These are phyloP conservation scores for Macquaria ambigua DNA, from an alignment of 2,113 vertebrate genomes.

Conservation along the genomic window DNA sequence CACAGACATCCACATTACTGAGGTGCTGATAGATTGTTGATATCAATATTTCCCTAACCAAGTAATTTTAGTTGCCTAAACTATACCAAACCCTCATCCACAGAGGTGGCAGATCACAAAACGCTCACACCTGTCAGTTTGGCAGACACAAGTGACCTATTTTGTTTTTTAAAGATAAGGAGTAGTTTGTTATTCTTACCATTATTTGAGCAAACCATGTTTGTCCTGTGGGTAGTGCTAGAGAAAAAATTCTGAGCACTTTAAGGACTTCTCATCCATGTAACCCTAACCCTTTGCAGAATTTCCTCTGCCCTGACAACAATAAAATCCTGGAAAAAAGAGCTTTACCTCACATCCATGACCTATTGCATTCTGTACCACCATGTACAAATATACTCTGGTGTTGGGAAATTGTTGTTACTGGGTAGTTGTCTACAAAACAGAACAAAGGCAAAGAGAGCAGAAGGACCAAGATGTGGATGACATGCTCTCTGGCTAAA, in stretches of 20 bases:
- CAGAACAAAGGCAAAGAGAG: conserved; percentile 4
- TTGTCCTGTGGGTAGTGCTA: background rate
- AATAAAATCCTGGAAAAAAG: background rate
- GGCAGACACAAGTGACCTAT: background rate
- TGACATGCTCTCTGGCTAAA: conserved; percentile 41
- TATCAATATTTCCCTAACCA: background rate
- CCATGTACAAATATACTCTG: background rate
- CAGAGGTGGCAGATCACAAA: background rate
- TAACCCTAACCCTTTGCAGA: too few species aligned
- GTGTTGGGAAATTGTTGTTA: conserved; percentile 1
- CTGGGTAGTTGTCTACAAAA: background rate
- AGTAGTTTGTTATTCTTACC: background rate
- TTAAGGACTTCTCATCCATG: background rate
- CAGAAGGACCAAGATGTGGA: background rate
- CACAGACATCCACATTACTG: background rate
- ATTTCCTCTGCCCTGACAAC: background rate
- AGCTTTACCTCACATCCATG: background rate
- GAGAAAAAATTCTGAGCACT: background rate
- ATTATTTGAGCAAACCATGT: background rate
- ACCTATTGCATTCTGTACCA: background rate
- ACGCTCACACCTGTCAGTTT: background rate
- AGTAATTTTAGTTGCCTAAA: too few species aligned
- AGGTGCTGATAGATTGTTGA: background rate
- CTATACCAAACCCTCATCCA: background rate
- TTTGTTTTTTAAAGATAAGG: background rate